Conservation (phyloP, 2,888 invertebrate species). For the Monochamus alternatus region DNA sequence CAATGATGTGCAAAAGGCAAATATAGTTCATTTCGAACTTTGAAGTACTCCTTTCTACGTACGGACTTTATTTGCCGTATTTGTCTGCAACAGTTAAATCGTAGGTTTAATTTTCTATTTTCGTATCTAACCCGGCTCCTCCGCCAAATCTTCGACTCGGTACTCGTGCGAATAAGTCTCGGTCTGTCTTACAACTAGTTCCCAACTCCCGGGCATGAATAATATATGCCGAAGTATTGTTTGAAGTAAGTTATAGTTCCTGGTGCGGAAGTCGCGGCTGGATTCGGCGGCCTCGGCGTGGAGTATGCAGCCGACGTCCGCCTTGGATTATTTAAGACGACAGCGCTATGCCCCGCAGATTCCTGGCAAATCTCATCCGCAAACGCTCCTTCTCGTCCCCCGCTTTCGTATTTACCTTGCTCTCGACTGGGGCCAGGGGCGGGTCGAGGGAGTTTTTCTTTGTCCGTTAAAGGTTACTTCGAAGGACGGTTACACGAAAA, state of each 20-base stretch:
- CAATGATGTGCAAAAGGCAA: too few species aligned
- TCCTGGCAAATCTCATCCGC: slow-evolving; percentile 64
- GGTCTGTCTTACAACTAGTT: slow-evolving; percentile 1
- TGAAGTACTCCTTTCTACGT: too few species aligned
- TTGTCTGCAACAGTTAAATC: too few species aligned
- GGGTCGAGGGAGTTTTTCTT: neutral
- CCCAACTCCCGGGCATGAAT: slow-evolving; percentile 13
- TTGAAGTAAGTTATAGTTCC: slow-evolving; percentile 29
- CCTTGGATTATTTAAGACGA: slow-evolving; percentile 66
- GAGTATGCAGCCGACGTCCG: slow-evolving; percentile 46
- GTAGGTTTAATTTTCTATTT: too few species aligned
- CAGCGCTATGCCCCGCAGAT: slow-evolving; percentile 63
- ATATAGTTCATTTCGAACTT: too few species aligned
- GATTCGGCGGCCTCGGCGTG: slow-evolving; percentile 10
- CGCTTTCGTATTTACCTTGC: slow-evolving; percentile 65
- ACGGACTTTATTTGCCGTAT: too few species aligned
- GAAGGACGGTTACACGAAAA: too few species aligned
- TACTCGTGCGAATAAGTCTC: neutral
- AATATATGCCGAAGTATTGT: slow-evolving; percentile 20
- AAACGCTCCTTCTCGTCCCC: slow-evolving; percentile 63
- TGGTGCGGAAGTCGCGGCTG: slow-evolving; percentile 6
- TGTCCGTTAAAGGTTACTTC: too few species aligned
- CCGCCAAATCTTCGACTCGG: too few species aligned
- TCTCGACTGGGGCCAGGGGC: slow-evolving; percentile 50
- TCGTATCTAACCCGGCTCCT: too few species aligned